Base-by-base conservation (phyloP, 2,113 vertebrate genomes). In the Austrofundulus limnaeus region DNA sequence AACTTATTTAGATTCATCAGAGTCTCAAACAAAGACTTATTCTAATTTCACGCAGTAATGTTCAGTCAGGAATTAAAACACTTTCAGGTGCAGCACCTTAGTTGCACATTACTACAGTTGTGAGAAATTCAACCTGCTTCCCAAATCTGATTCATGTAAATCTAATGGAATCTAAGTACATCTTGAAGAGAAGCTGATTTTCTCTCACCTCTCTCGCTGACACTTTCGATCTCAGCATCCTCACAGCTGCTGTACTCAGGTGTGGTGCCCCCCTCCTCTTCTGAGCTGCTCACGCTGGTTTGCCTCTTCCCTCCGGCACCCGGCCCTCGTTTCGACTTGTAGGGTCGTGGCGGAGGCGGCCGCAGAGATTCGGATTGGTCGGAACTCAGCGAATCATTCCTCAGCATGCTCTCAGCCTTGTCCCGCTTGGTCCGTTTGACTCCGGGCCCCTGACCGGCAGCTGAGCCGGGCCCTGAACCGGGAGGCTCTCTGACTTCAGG, bases 161-260 rank as follows among this genome's bases (percentile, higher is more conserved):
- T 5, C 28, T 28, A 7, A 7, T 28, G 3, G 7, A 28, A 28
- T 7, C 3, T 3, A 28, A 4, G 31, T 34, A 5, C 31, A 34
- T 34, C 39, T 15, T 15, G 39, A 41, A 14, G 13, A 15, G 39
- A 38, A 38, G 37, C 10, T 25, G 61, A 66, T 31, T n/a, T 15
- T 0, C 31, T 78, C 92, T 94, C 84, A 97, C 96, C 97, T 94
- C 96, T 96, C 88, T 98, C 97, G 77, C 95, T 97, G 85, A 97
- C 92, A 72, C 96, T 98, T 91, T 98, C 95, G 46, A 98, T 95
- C 91, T 99, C 96, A 52, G 94, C 95, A 74, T 99, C 97, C 86
- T 99, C 97, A 85, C 96, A 98, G 91, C 96, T 99, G 83, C 95
- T 97, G 92, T 97, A 98, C 91, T 98, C 97, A 1, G 97, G 97